Evolutionary conservation across 2,797 vertebrate species (phyloP).

Genomic region (Acridotheres tristis): DNA sequence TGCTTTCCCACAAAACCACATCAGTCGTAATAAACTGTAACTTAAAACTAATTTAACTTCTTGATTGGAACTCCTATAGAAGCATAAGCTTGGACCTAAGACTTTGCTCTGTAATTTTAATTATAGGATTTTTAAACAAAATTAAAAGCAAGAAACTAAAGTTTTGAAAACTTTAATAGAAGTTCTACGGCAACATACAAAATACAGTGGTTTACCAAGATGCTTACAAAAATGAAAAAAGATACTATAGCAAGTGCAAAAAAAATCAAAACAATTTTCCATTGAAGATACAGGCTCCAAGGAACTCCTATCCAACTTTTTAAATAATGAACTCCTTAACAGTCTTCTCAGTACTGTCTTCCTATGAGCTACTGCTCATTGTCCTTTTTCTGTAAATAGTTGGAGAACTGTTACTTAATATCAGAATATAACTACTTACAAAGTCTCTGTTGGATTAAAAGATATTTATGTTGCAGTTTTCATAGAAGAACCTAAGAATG

Average conservation of each 20-base stretch:
- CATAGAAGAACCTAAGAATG: not conserved
- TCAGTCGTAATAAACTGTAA: not conserved
- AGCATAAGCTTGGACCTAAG: not conserved
- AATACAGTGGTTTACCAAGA: slow-evolving; percentile 7
- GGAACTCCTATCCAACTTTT: not conserved
- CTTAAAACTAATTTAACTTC: not conserved
- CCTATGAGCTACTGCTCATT: not conserved
- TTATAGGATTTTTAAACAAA: not conserved
- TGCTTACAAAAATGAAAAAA: not conserved
- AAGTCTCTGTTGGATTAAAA: not conserved
- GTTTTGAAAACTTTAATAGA: slow-evolving; percentile 16
- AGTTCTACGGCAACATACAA: not conserved
- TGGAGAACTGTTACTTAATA: not conserved
- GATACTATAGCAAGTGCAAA: not conserved
- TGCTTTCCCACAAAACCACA: not conserved
- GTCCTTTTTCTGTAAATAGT: not conserved
- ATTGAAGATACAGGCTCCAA: not conserved
- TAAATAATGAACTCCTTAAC: not conserved
- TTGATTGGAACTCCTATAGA: not conserved
- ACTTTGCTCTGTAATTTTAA: not conserved
- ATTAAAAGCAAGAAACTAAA: not conserved
- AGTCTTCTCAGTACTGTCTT: not conserved
- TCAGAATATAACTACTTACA: not conserved
- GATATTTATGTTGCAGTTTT: not conserved
- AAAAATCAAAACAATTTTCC: not conserved